phyloP scores from a whole-genome alignment of 2,888 invertebrate species.

The Eudemis profundana region DNA sequence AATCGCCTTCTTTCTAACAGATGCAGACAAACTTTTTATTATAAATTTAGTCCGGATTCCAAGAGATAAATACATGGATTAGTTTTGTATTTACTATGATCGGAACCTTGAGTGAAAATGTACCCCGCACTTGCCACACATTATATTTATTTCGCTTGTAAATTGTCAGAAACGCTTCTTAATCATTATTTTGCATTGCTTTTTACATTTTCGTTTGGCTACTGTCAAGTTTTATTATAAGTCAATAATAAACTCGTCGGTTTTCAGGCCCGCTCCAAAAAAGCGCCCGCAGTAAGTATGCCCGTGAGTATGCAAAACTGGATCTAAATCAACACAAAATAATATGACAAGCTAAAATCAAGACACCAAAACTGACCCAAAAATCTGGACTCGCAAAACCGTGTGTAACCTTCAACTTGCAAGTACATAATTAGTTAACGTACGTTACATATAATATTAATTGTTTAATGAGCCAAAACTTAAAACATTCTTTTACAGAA shows the following conservation, averaged over 20 bases:
- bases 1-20: too few relatives aligned
- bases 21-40: too few relatives aligned
- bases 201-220: constrained; percentile 43
- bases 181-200: constrained; percentile 30
- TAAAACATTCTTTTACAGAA: constrained; percentile 45
- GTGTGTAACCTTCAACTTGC: constrained; percentile 42
- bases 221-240: constrained; percentile 42
- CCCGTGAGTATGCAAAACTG: constrained; percentile 51
- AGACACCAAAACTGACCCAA: constrained; percentile 45
- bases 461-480: constrained; percentile 60
- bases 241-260: constrained; percentile 20
- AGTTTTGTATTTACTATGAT: neutral
- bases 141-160: constrained; percentile 40
- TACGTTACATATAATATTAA: constrained; percentile 48
- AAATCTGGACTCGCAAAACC: constrained; percentile 28
- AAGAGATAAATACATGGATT: too few relatives aligned
- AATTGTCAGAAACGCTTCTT: constrained; percentile 20
- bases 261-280: constrained; percentile 56
- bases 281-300: constrained; percentile 54
- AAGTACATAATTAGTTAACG: constrained; percentile 43
- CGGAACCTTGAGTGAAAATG: constrained; percentile 10
- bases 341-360: constrained; percentile 44
- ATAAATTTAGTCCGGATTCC: too few relatives aligned
- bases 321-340: constrained; percentile 44
- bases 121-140: constrained; percentile 39